Percentiles rank a stretch among this genome's conserved stretches.
phyloP scores from a whole-genome alignment of 2,888 invertebrate genomes.

The Melanchra persicariae region DNA sequence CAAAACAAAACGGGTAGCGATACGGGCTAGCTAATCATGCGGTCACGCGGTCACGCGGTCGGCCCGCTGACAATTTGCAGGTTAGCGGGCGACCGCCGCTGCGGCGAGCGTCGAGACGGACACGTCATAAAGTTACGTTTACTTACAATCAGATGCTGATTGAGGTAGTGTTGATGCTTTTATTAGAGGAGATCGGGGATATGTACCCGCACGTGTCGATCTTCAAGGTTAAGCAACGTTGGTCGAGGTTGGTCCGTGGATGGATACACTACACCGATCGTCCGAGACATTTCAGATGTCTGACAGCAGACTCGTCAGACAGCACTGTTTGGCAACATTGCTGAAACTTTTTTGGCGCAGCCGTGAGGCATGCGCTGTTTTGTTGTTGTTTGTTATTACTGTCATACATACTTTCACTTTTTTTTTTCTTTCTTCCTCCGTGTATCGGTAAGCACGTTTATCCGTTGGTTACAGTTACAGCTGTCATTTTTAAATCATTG shows the following conservation, averaged over 20 bases:
- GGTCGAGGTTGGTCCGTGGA: background rate
- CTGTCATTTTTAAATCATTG: background rate
- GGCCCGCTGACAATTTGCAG: conserved; percentile 79
- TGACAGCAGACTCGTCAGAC: too few relatives aligned
- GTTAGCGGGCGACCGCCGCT: conserved; percentile 77
- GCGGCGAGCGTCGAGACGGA: conserved; percentile 60
- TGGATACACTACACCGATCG: too few relatives aligned
- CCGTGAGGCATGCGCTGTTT: too few relatives aligned
- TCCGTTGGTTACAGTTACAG: background rate
- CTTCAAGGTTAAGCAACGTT: background rate
- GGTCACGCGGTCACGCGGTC: conserved; percentile 72
- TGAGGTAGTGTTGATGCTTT: conserved; percentile 6
- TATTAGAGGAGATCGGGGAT: background rate
- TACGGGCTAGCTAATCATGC: conserved; percentile 81
- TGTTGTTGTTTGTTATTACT: too few relatives aligned
- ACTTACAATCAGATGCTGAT: conserved; percentile 53
- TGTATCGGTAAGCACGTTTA: too few relatives aligned
- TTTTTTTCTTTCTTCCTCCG: too few relatives aligned
- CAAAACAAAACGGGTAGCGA: conserved; percentile 78
- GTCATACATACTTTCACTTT: too few relatives aligned
- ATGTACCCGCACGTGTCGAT: too few relatives aligned
- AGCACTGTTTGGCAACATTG: too few relatives aligned
- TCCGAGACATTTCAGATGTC: too few relatives aligned
- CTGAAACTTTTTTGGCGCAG: too few relatives aligned
- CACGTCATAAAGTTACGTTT: conserved; percentile 65